phyloP scores from a whole-genome alignment of 2,113 vertebrate species.

The Cheilinus undulatus region DNA sequence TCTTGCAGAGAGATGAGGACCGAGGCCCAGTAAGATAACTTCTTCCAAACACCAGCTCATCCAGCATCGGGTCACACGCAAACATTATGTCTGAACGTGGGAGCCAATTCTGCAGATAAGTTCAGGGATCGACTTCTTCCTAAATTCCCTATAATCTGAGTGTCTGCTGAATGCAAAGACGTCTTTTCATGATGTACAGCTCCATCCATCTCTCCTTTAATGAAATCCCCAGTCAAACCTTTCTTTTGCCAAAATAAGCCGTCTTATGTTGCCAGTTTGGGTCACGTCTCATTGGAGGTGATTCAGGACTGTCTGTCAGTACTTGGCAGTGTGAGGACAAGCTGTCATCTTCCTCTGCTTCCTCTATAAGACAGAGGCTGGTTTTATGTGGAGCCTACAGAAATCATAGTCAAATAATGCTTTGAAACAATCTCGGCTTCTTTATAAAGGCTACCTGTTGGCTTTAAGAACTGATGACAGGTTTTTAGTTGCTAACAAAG shows the following conservation, averaged over 20 bases:
- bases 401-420: constrained; percentile 1
- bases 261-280: constrained; percentile 36
- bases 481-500: no score
- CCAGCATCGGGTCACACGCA: neutral
- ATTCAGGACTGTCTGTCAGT: constrained; percentile 48
- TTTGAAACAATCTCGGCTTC: no score
- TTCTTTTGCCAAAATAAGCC: constrained; percentile 40
- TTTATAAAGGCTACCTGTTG: no score
- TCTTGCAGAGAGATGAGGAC: no score
- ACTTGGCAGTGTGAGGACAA: constrained; percentile 47
- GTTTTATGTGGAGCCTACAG: constrained; percentile 3
- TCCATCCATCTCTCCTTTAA: constrained; percentile 25
- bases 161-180: neutral
- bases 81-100: neutral
- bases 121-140: neutral
- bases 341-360: constrained; percentile 47
- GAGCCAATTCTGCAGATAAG: neutral
- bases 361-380: constrained; percentile 2
- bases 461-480: no score
- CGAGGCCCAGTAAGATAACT: no score
- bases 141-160: constrained; percentile 5
- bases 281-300: constrained; percentile 43
- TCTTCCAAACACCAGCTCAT: neutral
- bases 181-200: constrained; percentile 4
- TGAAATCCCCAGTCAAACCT: constrained; percentile 20